phyloP scores from a whole-genome alignment of 2,797 vertebrate genomes.

The Spinibarbus caldwelli region DNA sequence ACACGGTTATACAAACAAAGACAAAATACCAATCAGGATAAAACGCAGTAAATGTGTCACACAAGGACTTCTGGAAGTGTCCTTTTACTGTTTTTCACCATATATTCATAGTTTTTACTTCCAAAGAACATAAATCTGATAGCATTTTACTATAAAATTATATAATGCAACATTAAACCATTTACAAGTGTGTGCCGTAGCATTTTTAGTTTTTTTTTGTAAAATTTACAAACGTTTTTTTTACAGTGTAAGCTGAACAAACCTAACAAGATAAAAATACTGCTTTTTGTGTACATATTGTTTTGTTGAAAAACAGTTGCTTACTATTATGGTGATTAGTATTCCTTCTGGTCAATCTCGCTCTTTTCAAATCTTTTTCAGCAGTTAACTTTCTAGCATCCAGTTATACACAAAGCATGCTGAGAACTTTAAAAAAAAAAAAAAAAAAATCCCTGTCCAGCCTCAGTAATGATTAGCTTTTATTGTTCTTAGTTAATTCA shows the following conservation, averaged over 20 bases:
- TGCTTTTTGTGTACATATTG: not conserved
- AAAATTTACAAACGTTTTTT: not conserved
- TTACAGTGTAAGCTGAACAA: not conserved
- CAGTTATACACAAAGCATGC: not conserved
- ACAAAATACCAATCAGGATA: no score
- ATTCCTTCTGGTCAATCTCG: not conserved
- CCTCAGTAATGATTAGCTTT: not conserved
- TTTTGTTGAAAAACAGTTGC: not conserved
- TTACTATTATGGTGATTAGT: not conserved
- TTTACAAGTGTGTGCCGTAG: no score
- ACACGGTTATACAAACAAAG: no score
- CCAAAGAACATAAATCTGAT: not conserved
- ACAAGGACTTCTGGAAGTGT: not conserved
- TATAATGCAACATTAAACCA: not conserved
- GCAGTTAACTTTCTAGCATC: not conserved
- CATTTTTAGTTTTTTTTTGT: not conserved
- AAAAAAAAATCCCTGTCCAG: not conserved
- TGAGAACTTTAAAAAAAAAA: no score
- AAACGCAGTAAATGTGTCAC: not conserved
- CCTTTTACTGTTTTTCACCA: not conserved
- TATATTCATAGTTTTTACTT: not conserved
- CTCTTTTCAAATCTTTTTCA: not conserved
- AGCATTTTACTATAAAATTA: not conserved
- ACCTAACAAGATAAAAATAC: not conserved
- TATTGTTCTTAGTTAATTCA: not conserved